Base-by-base conservation (phyloP, 2,888 invertebrate species). In the Nomada goodeniana region DNA sequence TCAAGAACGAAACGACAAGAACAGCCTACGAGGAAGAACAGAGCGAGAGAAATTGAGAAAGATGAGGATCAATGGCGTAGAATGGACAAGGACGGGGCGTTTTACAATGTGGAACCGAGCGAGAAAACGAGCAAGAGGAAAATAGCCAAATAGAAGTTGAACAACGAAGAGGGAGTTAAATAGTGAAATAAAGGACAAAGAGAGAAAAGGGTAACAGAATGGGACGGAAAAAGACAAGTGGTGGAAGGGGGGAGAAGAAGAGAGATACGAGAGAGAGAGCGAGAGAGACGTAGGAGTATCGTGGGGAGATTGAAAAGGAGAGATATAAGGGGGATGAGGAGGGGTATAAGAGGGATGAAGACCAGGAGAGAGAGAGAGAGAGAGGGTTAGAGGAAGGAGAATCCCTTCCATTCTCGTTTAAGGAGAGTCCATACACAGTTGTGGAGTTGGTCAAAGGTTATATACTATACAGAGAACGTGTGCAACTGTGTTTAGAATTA, bases 401-500 rank as follows among this genome's bases (percentile, higher is more conserved):
- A 87, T 82, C 75, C 83, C 83, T 80, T 76, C 78, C 80, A 75
- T 80, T 67, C 73, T 61, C 65, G 42, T 64, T 61, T 68, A 63
- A 79, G 72, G 76, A 79, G 86, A 86, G 82, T 87, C 78, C 80
- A 84, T 82, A 82, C 76, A 82, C 81, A 80, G 85, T 86, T 87
- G 85, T 69, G 74, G 80, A 89, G 83, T 86, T 86, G 91, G 90
- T 90, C 90, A 91, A 90, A 91, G 91, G 91, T 90, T 88, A 36
- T 36, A 36, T 36, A 87, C 83, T 81, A 80, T 69, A 87, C 81
- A 84, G 76, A 74, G 76, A 80, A 57, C 74, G 73, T 83, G 88
- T 83, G 87, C 82, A 86, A 88, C 88, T 86, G 87, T 89, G 87
- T 89, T 91, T 91, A 90, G 89, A 91, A 91, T 91, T 90, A 91